Conservation (phyloP, 2,888 invertebrate species). For the Acrobeloides nanus region DNA sequence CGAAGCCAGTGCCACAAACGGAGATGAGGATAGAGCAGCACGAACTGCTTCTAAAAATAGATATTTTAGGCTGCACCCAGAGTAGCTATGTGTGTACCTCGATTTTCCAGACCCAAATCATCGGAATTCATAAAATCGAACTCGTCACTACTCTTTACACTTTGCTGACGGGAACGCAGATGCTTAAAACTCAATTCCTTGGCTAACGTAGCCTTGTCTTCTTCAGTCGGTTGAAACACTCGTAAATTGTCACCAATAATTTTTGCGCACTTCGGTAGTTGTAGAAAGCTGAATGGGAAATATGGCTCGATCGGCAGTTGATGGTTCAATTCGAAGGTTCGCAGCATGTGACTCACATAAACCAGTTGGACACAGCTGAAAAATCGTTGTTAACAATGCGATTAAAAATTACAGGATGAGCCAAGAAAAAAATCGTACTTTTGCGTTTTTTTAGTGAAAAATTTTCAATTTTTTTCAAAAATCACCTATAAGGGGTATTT, state of each 20-base stretch:
- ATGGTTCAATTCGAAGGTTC: conserved; percentile 12
- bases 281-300: conserved; percentile 21
- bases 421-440: no score
- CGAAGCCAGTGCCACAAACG: no score
- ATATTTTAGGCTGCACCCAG: no score
- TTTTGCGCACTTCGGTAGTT: conserved; percentile 7
- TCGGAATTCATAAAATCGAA: conserved; percentile 6
- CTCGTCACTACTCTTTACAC: conserved; percentile 2
- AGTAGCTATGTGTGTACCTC: neutral
- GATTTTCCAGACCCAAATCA: conserved; percentile 3
- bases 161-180: neutral
- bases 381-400: no score
- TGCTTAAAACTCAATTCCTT: neutral
- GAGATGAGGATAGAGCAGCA: no score
- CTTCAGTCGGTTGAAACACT: conserved; percentile 10
- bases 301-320: conserved; percentile 16
- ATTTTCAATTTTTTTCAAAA: no score
- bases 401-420: neutral
- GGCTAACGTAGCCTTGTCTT: conserved; percentile 7
- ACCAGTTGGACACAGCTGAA: conserved; percentile 43
- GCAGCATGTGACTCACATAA: conserved; percentile 40
- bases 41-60: no score
- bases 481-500: no score
- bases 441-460: no score
- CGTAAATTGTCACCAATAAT: neutral